Conservation (phyloP, 1,140 invertebrate species). For the Nylanderia fulva region DNA sequence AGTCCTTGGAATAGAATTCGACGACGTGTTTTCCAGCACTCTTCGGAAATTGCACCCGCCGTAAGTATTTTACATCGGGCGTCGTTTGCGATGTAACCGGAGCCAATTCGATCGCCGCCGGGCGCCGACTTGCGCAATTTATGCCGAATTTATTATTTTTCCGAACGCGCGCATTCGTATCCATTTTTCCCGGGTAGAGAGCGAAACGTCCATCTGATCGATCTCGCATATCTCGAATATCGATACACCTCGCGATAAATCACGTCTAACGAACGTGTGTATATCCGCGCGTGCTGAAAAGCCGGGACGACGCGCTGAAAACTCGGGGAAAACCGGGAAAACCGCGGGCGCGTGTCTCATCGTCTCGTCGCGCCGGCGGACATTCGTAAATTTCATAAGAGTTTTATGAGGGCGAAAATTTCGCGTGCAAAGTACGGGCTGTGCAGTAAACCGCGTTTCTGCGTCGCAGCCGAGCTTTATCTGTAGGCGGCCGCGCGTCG, state of each 20-base stretch:
- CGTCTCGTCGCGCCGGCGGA: conserved; percentile 9
- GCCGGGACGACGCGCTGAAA: not conserved
- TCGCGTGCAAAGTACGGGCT: conserved; percentile 28
- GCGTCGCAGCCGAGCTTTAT: conserved; percentile 31
- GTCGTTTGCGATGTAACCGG: conserved; percentile 77
- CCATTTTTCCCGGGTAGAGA: conserved; percentile 25
- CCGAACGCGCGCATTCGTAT: conserved; percentile 51
- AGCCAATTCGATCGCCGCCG: conserved; percentile 77
- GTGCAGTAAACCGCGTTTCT: conserved; percentile 27
- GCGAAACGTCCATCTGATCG: conserved; percentile 22
- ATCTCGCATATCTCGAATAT: not conserved
- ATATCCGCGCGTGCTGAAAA: not conserved
- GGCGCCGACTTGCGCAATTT: conserved; percentile 76
- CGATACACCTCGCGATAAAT: conserved; percentile 9
- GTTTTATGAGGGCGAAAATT: conserved; percentile 50
- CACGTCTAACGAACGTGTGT: not conserved
- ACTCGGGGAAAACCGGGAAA: not conserved
- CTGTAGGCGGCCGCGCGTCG: conserved; percentile 1
- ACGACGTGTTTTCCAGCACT: conserved; percentile 77
- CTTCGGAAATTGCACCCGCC: conserved; percentile 78
- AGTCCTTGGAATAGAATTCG: conserved; percentile 1
- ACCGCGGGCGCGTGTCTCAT: conserved; percentile 19
- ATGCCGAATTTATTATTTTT: conserved; percentile 79
- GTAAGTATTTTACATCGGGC: conserved; percentile 79
- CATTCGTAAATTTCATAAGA: conserved; percentile 53